Percentiles rank a stretch among this genome's conserved stretches.
These are phyloP conservation scores for Pherbina coryleti DNA, from an alignment of 2,888 invertebrate genomes.

Conservation along the genomic window DNA sequence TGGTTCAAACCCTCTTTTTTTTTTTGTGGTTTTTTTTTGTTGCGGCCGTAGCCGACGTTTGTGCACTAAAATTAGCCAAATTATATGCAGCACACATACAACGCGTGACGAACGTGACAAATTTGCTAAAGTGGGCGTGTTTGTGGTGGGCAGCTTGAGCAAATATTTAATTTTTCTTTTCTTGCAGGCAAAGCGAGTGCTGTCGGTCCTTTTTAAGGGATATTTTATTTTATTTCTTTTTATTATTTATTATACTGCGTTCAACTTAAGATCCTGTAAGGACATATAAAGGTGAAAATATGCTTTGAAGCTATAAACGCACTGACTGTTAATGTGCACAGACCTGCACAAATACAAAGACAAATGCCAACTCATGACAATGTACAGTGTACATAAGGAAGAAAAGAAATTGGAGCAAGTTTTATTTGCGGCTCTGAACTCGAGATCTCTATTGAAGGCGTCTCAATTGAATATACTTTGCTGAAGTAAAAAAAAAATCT, in stretches of 20 bases:
- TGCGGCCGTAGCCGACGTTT: not conserved
- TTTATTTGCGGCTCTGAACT: no score
- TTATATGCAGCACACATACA: constrained; percentile 15
- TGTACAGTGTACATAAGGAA: not conserved
- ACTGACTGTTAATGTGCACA: not conserved
- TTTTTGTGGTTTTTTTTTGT: not conserved
- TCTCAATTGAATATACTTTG: no score
- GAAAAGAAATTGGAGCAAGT: not conserved
- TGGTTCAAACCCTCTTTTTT: not conserved
- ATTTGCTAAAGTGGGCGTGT: not conserved
- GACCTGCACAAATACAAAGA: not conserved
- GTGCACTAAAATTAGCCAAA: not conserved
- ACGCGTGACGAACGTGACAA: constrained; percentile 20
- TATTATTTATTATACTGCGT: not conserved
- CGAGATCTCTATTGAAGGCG: no score
- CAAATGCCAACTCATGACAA: not conserved
- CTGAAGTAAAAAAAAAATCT: not conserved
- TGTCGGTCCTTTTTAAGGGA: not conserved
- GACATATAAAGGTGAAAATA: not conserved
- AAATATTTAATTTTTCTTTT: not conserved
- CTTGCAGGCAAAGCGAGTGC: not conserved
- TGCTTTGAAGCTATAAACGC: no score
- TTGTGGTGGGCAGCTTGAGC: not conserved
- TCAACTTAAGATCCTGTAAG: not conserved
- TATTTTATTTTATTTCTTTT: no score